These are phyloP conservation scores for Bovichtus diacanthus DNA, from an alignment of 2,797 vertebrate species.

Conservation along the genomic window DNA sequence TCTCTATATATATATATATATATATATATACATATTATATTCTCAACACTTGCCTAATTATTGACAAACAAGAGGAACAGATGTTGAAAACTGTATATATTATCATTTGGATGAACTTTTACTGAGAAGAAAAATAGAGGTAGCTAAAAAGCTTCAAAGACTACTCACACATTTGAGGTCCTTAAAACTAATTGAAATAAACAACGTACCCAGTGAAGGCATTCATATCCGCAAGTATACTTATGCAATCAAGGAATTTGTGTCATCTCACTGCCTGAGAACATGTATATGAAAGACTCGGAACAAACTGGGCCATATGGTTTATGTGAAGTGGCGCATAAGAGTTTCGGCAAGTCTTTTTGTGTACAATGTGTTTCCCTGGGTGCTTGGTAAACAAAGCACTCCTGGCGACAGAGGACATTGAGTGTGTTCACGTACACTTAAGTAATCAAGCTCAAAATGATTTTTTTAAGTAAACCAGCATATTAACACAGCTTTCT, in stretches of 20 bases:
- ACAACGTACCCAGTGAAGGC: slow-evolving; percentile 2
- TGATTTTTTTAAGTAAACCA: slow-evolving; percentile 7
- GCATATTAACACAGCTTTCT: background rate
- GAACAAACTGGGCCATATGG: slow-evolving; percentile 14
- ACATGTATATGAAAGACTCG: slow-evolving; percentile 6
- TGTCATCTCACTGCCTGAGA: slow-evolving; percentile 33
- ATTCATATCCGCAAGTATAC: background rate
- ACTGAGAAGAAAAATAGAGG: background rate
- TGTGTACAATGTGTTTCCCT: slow-evolving; percentile 4
- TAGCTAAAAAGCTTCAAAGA: slow-evolving; percentile 17
- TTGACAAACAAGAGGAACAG: background rate
- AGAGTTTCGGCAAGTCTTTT: slow-evolving; percentile 15
- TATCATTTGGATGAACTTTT: background rate
- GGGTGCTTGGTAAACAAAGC: slow-evolving; percentile 18
- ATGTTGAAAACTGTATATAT: background rate
- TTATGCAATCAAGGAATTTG: slow-evolving; percentile 34
- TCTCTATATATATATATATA: too few relatives aligned
- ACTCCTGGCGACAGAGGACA: background rate
- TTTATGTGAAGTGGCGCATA: slow-evolving; percentile 10
- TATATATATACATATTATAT: too few relatives aligned
- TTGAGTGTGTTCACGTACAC: background rate
- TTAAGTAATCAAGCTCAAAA: slow-evolving; percentile 8
- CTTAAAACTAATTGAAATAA: slow-evolving; percentile 36
- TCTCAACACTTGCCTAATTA: background rate
- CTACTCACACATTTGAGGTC: background rate